Evolutionary conservation across 2,888 invertebrate species (phyloP), one percentile per base, ranked within the genome.

Genomic region (Agrotis puta): DNA sequence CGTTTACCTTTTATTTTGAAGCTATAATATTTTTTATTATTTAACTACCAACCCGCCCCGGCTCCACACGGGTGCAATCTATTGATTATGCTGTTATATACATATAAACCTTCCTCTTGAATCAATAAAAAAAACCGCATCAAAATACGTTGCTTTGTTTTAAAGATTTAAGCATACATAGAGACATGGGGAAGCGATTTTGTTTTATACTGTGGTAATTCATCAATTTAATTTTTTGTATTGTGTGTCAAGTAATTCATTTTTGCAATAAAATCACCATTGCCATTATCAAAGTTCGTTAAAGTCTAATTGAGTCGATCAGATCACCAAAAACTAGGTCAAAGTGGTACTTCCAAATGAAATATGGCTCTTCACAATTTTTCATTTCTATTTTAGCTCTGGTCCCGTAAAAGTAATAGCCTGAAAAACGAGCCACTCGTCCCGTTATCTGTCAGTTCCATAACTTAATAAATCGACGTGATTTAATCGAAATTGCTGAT

Each of bases 391-490:
- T 59, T 24, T 45, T 33, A 22, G 39, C 61, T 39, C 68, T 51
- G 54, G 14, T 66, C n/a, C 72, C 53, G 45, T 69, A 64, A 70
- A 82, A 79, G 59, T 77, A 77, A 83, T 83, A 71, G 70, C 14
- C 43, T 58, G 70, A 77, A 80, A 68, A 69, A 82, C 67, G 69
- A 64, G 58, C 70, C 77, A 68, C 77, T 84, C 64, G 64, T 65
- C 68, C 53, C 56, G 18, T 54, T 3, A 61, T 33, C 77, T 81
- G 84, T 80, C 83, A 80, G 62, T 11, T 45, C 48, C 83, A 82
- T 57, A 27, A 58, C 39, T 61, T 54, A 73, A 84, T 83, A 83
- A 80, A 82, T 84, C 68, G 45, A n/a, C 50, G 16, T 47, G 71
- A 70, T 70, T 83, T 57, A 57, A 76, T 82, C n/a, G 61, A 66